These are phyloP conservation scores for Reticulitermes speratus DNA, from an alignment of 1,140 invertebrate genomes.

Conservation along the genomic window DNA sequence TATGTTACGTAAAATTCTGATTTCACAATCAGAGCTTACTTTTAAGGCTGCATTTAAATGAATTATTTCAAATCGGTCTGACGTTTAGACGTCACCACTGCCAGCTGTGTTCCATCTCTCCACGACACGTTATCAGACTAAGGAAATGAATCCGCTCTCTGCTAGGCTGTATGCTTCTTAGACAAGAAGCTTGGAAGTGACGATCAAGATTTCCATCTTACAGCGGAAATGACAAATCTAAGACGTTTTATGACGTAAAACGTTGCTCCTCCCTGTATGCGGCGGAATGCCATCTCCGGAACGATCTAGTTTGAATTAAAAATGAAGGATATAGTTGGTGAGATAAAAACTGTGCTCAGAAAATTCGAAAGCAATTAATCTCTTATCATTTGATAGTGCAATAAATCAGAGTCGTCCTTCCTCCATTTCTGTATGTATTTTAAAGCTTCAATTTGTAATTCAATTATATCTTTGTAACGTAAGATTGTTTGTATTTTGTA, in stretches of 20 bases:
- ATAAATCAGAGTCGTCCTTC: neutral
- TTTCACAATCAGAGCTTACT: neutral
- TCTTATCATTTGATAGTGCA: neutral
- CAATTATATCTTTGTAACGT: neutral
- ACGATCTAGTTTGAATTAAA: neutral
- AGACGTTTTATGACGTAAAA: conserved; percentile 15
- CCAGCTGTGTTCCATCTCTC: neutral
- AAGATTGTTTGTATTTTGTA: neutral
- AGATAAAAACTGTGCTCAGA: conserved; percentile 3
- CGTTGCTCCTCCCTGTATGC: neutral
- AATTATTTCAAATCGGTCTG: neutral
- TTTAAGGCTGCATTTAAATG: neutral
- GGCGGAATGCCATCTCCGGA: neutral
- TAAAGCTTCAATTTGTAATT: neutral
- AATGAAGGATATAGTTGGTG: neutral
- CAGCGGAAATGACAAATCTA: conserved; percentile 19
- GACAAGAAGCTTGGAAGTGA: neutral
- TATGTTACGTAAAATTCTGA: too few species aligned
- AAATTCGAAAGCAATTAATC: conserved; percentile 7
- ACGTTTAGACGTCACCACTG: neutral
- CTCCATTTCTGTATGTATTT: neutral
- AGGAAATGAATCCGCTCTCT: neutral
- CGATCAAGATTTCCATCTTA: conserved; percentile 25
- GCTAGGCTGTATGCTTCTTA: neutral
- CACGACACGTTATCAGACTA: neutral